phyloP scores from a whole-genome alignment of 2,888 invertebrate species.

The Folsomia manolachei region DNA sequence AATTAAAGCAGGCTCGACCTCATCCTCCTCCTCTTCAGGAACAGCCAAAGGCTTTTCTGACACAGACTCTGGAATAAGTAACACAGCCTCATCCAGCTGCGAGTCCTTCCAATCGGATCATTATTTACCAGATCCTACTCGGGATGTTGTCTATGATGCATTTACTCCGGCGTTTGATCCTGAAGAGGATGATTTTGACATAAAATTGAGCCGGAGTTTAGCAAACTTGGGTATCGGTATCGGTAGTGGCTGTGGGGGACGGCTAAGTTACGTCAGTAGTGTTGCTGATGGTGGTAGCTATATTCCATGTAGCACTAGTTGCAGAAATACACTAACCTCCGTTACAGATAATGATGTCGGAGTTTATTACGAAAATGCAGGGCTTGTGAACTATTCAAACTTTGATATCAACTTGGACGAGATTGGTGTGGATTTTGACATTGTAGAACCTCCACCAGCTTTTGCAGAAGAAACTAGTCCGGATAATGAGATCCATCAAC shows the following conservation, averaged over 20 bases:
- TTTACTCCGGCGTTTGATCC: conserved; percentile 27
- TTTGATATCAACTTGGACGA: conserved; percentile 34
- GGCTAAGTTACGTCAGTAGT: conserved; percentile 5
- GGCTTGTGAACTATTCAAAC: conserved; percentile 19
- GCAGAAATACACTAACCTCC: neutral
- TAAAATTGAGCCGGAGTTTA: conserved; percentile 35
- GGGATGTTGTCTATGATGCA: conserved; percentile 37
- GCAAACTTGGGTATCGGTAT: conserved; percentile 34
- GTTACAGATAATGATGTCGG: neutral
- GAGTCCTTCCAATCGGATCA: conserved; percentile 39
- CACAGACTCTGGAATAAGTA: conserved; percentile 44
- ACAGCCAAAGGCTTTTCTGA: conserved; percentile 37
- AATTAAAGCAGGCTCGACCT: conserved; percentile 30
- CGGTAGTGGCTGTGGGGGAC: no score
- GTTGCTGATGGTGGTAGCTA: conserved; percentile 9
- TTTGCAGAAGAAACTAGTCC: conserved; percentile 31
- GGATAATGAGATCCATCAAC: conserved; percentile 32
- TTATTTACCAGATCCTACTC: conserved; percentile 40
- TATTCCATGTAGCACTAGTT: neutral
- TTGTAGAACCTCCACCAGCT: conserved; percentile 36
- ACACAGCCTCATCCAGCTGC: conserved; percentile 40
- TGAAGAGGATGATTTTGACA: conserved; percentile 38
- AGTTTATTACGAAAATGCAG: conserved; percentile 12
- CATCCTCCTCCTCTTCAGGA: conserved; percentile 25
- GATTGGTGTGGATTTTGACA: conserved; percentile 38